Conservation (phyloP, 92 coral and sea anemone species). For the Diadumene lineata region DNA sequence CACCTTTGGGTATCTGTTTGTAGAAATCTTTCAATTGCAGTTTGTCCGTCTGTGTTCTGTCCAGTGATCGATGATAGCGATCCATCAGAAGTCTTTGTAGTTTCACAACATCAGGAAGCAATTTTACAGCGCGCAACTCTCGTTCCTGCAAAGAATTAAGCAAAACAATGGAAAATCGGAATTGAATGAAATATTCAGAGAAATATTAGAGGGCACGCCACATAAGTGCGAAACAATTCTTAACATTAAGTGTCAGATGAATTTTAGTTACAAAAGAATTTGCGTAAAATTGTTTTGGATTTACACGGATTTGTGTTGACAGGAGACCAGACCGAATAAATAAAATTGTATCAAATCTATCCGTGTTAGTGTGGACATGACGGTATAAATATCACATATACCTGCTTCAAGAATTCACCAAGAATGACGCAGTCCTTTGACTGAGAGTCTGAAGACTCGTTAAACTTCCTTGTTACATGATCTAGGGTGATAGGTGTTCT, state of each 20-base stretch:
- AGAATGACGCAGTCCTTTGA: constrained; percentile 35
- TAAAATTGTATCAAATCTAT: too few species aligned
- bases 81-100: constrained; percentile 74
- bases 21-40: constrained; percentile 49
- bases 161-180: background rate
- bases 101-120: constrained; percentile 75
- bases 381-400: background rate
- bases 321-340: background rate
- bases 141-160: constrained; percentile 57
- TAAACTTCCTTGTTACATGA: constrained; percentile 55
- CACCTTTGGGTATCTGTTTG: constrained; percentile 35
- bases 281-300: background rate
- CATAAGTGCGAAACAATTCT: too few species aligned
- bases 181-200: background rate
- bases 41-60: constrained; percentile 65
- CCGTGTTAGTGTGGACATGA: background rate
- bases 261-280: background rate
- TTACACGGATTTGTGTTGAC: too few species aligned
- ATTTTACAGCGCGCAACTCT: constrained; percentile 65
- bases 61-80: constrained; percentile 76
- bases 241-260: background rate
- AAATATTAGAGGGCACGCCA: background rate
- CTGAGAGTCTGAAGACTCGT: constrained; percentile 38
- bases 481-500: constrained; percentile 65
- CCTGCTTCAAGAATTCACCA: constrained; percentile 62